These are phyloP conservation scores for Micronycteris hirsuta DNA, from an alignment of 2,113 vertebrate genomes.

Conservation along the genomic window DNA sequence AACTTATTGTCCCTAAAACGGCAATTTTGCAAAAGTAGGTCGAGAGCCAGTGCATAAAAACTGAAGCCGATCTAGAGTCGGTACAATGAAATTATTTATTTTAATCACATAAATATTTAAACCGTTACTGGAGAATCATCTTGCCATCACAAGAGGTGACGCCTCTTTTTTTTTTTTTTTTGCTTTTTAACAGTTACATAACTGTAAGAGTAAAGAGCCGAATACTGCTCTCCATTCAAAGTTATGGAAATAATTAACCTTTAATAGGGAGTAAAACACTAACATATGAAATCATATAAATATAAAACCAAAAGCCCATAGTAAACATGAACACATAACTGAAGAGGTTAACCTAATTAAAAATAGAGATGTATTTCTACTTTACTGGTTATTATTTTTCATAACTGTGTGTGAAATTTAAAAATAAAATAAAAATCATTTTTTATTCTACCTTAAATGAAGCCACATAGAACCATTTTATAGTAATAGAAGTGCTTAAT, in stretches of 20 bases:
- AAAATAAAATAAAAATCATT: not conserved
- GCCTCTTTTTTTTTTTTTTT: not conserved
- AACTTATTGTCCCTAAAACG: not conserved
- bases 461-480: not conserved
- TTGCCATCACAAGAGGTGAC: not conserved
- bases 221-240: not conserved
- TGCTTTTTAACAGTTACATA: not conserved
- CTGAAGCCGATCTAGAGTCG: not conserved
- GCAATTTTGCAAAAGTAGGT: not conserved
- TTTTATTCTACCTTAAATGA: not conserved
- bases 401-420: not conserved
- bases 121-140: not conserved
- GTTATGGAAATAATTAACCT: not conserved
- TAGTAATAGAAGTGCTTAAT: not conserved
- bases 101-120: not conserved
- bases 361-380: not conserved
- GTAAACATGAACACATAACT: not conserved
- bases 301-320: not conserved
- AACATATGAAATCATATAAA: not conserved
- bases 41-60: not conserved
- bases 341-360: not conserved
- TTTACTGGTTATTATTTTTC: not conserved
- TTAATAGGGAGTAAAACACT: not conserved
- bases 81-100: not conserved
- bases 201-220: not conserved